These are phyloP conservation scores for Hypomecis atomaria DNA, from an alignment of 2,888 invertebrate species.

Conservation along the genomic window DNA sequence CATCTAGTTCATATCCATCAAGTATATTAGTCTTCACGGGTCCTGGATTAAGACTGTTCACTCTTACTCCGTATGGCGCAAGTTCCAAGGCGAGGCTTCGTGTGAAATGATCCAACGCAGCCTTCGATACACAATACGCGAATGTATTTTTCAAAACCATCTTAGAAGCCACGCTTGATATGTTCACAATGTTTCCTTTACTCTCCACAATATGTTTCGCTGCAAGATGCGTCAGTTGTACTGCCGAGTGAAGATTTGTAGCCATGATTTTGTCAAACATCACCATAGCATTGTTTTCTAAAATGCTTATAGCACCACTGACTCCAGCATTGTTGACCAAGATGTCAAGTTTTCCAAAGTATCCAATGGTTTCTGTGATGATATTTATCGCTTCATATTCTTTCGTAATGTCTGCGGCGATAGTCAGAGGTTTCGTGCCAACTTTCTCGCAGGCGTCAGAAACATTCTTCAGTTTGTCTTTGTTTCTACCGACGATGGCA, in stretches of 20 bases:
- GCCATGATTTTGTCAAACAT: slow-evolving; percentile 47
- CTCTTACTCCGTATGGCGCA: slow-evolving; percentile 89
- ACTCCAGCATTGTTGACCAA: slow-evolving; percentile 55
- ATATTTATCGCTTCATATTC: slow-evolving; percentile 47
- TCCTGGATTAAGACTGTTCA: slow-evolving; percentile 95
- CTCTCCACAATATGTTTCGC: slow-evolving; percentile 47
- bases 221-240: slow-evolving; percentile 48
- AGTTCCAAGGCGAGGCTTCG: slow-evolving; percentile 92
- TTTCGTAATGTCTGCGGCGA: slow-evolving; percentile 51
- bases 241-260: slow-evolving; percentile 49
- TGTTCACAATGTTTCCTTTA: slow-evolving; percentile 56
- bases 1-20: slow-evolving; percentile 22
- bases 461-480: slow-evolving; percentile 44
- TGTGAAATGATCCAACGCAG: slow-evolving; percentile 92
- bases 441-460: slow-evolving; percentile 32
- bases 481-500: slow-evolving; percentile 45
- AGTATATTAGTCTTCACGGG: slow-evolving; percentile 83
- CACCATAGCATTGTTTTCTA: slow-evolving; percentile 43
- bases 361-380: slow-evolving; percentile 40
- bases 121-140: slow-evolving; percentile 50
- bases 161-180: slow-evolving; percentile 50
- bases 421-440: slow-evolving; percentile 39
- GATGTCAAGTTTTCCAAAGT: slow-evolving; percentile 48
- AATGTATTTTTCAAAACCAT: slow-evolving; percentile 18
- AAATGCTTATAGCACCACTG: slow-evolving; percentile 31